Conservation (phyloP, 2,113 vertebrate species). For the Sphaerodactylus townsendi region DNA sequence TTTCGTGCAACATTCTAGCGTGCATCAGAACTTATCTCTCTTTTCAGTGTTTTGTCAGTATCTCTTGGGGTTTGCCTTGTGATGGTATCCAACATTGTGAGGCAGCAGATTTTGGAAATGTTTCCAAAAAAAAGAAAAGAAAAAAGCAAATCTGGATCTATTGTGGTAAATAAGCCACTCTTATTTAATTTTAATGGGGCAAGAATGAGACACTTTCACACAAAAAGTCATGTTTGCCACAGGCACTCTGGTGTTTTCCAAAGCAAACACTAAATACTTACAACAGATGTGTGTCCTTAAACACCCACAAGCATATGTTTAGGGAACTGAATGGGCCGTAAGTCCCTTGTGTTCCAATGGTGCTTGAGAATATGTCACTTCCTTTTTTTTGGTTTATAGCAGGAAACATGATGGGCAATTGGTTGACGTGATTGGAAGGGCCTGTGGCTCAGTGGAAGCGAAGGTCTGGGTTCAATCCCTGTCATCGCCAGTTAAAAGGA, state of each 20-base stretch:
- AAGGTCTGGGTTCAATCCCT: too few relatives aligned
- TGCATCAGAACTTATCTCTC: background rate
- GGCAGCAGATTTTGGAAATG: background rate
- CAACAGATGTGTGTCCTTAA: background rate
- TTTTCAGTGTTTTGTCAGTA: accelerated
- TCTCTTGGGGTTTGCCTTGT: background rate
- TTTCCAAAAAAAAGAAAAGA: background rate
- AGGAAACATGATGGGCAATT: background rate
- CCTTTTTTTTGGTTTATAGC: background rate
- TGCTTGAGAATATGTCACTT: background rate
- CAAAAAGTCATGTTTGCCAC: background rate
- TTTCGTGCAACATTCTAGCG: background rate
- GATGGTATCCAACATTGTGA: background rate
- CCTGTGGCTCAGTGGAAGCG: too few relatives aligned
- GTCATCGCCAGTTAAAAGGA: too few relatives aligned
- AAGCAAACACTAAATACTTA: background rate
- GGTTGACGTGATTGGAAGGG: too few relatives aligned
- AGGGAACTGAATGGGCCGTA: background rate
- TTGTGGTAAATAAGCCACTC: background rate
- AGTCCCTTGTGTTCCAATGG: too few relatives aligned
- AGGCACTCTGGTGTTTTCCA: background rate
- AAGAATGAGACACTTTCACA: background rate
- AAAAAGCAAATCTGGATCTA: background rate
- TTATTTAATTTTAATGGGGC: background rate
- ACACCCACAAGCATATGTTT: background rate